phyloP scores from a whole-genome alignment of 2,113 vertebrate species.

The Oryctolagus cuniculus region DNA sequence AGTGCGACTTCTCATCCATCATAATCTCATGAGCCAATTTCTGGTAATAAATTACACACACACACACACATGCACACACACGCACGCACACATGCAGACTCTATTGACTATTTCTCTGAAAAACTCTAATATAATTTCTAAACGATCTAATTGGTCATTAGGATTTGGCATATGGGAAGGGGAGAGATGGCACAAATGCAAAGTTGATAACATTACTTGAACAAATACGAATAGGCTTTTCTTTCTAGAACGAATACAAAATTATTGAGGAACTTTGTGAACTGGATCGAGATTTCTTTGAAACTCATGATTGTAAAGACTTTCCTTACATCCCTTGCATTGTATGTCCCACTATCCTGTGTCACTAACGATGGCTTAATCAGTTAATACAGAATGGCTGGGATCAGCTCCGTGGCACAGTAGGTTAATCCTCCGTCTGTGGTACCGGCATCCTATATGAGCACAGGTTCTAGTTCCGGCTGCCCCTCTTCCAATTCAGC shows the following conservation, averaged over 20 bases:
- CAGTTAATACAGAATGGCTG: background rate
- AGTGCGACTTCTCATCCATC: background rate
- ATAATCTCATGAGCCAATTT: background rate
- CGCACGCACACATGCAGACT: background rate
- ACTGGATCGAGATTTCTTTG: background rate
- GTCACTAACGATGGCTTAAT: background rate
- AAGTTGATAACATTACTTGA: background rate
- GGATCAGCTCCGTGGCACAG: too few species aligned
- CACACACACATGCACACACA: background rate
- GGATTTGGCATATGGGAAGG: background rate
- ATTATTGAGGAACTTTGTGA: constrained; percentile 26
- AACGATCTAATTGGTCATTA: constrained; percentile 3
- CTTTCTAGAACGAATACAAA: constrained; percentile 3
- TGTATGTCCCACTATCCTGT: background rate
- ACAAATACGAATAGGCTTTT: background rate
- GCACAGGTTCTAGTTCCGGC: too few species aligned
- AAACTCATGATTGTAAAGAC: background rate
- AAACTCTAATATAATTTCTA: background rate
- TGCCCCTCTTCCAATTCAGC: too few species aligned
- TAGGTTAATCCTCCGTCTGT: too few species aligned
- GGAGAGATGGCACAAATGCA: background rate
- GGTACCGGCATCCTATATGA: too few species aligned
- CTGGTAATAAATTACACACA: background rate
- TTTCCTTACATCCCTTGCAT: background rate
- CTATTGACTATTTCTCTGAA: background rate